Evolutionary conservation across 23 tunicate genomes (phyloP), one percentile per base, ranked within the genome.

Genomic region (Botrylloides violaceus): DNA sequence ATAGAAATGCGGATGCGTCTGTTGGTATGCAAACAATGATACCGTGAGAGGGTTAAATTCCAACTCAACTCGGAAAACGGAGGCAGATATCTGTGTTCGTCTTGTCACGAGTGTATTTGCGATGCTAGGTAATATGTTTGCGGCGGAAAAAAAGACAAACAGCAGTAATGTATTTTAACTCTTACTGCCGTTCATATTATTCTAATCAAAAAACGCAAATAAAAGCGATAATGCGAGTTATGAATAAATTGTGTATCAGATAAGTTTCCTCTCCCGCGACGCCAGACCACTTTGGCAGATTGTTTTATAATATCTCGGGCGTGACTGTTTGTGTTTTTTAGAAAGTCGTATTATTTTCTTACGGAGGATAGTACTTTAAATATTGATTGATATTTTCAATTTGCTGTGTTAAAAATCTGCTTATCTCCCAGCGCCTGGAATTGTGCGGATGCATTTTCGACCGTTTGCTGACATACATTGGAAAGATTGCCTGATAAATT

Each of bases 181-280:
- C 53, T 43, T 43, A 43, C 53, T 43, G 53, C 15, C 53, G 15
- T 43, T 43, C 53, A 43, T 43, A 43, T 43, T 43, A 43, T 43
- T 43, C 53, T 43, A 43, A 43, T 43, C 53, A 43, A 43, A 43
- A 43, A 43, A 43, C n/a, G 53, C 53, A 43, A 43, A 43, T 43
- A 43, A 15, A 43, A 43, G 53, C 53, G 53, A 43, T 43, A 43
- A 43, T 43, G 53, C 53, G 53, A 43, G 53, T 43, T 43, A 43
- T 43, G 53, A 15, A 43, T 43, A 43, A 7, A 43, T 43, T 43
- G 53, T 43, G 53, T 43, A 43, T 43, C 53, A 43, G 53, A 43
- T 43, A 43, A 43, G 53, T 43, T 43, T 43, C 53, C 53, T 43
- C 53, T 43, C 53, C 53, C 53, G 53, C 53, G 53, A 43, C 53